Base-by-base conservation (phyloP, 2,797 vertebrate species). In the Eptatretus atami region DNA sequence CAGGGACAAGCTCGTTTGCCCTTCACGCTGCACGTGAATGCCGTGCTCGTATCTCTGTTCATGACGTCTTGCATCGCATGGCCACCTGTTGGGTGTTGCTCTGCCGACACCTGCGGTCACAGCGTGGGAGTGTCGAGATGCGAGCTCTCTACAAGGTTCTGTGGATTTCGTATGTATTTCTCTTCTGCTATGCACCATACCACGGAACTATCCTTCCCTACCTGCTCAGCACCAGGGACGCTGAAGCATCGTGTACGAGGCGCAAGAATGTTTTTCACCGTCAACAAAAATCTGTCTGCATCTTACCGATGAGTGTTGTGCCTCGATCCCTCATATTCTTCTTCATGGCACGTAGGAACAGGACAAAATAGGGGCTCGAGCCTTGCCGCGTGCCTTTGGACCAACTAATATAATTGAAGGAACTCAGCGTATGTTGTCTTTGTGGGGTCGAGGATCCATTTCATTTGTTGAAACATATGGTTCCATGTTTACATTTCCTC, bases 241-340 rank as follows among this genome's bases (percentile, higher is more conserved):
- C 10, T 12, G 57, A 24, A 61, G 57, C 57, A 12, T n/a, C 15
- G 15, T 61, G 57, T 24, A 24, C n/a, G 9, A 24, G 57, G 57
- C n/a, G 57, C 15, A n/a, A 61, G 9, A n/a, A n/a, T n/a, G 9
- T 61, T n/a, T n/a, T 61, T n/a, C 57, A 61, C 24, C 15, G 15
- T 61, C 57, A 61, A 61, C 57, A 24, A 61, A n/a, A 24, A 61
- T 61, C 10, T 61, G 57, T 24, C 10, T 61, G 57, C 57, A 61
- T 10, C 15, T 61, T n/a, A 61, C 57, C 15, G 57, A n/a, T 61
- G 15, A 61, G 57, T 10, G 24, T n/a, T 24, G 57, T 61, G 57
- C 57, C 57, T 61, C 57, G 57, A 61, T 24, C 57, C 15, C 57
- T 61, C 57, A 24, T 61, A 9, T 61, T 61, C 57, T 61, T 61